Evolutionary conservation across 2,888 invertebrate species (phyloP), one percentile per base, ranked within the genome.

Genomic region (Sminthurinus aureus): DNA sequence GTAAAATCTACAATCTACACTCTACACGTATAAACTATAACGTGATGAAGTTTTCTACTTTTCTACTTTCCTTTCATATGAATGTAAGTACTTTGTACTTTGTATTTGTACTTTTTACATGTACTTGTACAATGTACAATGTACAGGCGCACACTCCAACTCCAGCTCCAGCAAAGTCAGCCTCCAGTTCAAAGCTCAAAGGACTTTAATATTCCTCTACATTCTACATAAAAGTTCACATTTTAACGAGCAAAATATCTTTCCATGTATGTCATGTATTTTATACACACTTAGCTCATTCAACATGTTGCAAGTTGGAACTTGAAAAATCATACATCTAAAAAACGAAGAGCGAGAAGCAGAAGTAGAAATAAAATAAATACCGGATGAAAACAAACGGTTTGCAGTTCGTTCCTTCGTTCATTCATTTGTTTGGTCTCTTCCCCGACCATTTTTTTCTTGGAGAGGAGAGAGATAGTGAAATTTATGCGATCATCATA

Each of bases 191-290:
- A 38, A 38, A 38, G 38, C 20, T 20, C 20, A 20, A 73, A 73
- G 24, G 24, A 73, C 73, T 73, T 73, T 73, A 73, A 73, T 73
- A 26, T 73, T 73, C 20, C 73, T n/a, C n/a, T n/a, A n/a, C n/a
- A n/a, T n/a, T n/a, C n/a, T n/a, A n/a, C 24, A 4, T 38, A 24
- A 15, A 73, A 24, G 20, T 73, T 73, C 24, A 73, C 24, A 24
- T 73, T 73, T 73, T 73, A 73, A 73, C 73, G 73, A 73, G 73
- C 24, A 73, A 24, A 73, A 73, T 73, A 73, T 73, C 24, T 69
- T 38, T 38, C 38, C 38, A 38, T 38, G 38, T 38, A 38, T 38
- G 1, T 38, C 6, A 11, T 69, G 69, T 22, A 69, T n/a, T n/a
- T n/a, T 20, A 69, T 20, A 69, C 9, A 69, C 18, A n/a, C 15